These are phyloP conservation scores for Halocynthia aurantium DNA, from an alignment of 23 tunicate species.

Conservation along the genomic window DNA sequence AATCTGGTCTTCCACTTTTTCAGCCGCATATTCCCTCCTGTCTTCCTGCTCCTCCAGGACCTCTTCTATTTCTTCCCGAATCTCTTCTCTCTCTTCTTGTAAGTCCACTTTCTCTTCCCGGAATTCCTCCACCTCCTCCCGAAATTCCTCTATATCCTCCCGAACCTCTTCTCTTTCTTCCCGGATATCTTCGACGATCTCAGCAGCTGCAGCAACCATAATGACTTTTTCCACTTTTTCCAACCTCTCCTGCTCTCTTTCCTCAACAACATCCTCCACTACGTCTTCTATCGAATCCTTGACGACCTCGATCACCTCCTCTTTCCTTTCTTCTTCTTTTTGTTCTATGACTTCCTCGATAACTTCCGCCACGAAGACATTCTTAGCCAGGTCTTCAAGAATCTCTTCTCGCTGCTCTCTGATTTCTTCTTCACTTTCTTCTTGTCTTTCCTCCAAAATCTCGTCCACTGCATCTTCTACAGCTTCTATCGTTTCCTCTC, in stretches of 20 bases:
- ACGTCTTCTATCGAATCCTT: slow-evolving; percentile 31
- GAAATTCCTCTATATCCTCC: not conserved
- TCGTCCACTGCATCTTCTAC: not conserved
- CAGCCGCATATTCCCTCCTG: not conserved
- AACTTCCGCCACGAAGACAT: slow-evolving; percentile 33
- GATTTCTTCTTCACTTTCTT: slow-evolving; percentile 3
- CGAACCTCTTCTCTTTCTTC: slow-evolving; percentile 15
- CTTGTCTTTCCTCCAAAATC: not conserved
- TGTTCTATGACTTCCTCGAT: slow-evolving; percentile 25
- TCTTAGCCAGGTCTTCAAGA: slow-evolving; percentile 22
- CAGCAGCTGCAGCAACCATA: slow-evolving; percentile 18
- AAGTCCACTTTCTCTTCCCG: not conserved
- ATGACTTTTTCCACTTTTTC: slow-evolving; percentile 11
- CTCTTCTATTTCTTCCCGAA: slow-evolving; percentile 4
- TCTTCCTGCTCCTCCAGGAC: not conserved
- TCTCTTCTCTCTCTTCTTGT: not conserved
- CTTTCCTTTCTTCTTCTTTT: slow-evolving; percentile 18
- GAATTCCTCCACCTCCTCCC: not conserved
- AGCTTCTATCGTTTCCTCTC: slow-evolving; percentile 11
- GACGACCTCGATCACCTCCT: slow-evolving; percentile 9
- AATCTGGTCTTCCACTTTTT: not conserved
- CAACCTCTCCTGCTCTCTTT: not conserved
- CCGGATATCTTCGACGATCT: slow-evolving; percentile 5
- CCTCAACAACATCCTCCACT: slow-evolving; percentile 41
- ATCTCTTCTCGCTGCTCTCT: slow-evolving; percentile 10